Evolutionary conservation across 2,888 invertebrate species (phyloP).

Genomic region (Leucophenga maculata): DNA sequence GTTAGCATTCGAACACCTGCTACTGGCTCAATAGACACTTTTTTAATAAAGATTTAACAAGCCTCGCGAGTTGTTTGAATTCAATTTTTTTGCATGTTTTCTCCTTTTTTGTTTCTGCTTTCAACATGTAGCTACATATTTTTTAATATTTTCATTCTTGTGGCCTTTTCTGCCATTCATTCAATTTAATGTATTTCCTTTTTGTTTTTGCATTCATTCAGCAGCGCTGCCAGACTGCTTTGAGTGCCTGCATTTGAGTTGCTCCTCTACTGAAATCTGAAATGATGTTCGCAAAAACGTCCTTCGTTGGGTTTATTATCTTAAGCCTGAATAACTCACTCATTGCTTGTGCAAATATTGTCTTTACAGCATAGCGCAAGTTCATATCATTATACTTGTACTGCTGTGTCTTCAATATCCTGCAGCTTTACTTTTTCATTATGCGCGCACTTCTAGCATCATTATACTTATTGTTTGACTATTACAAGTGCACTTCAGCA

Average conservation of each 20-base stretch:
- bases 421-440: background rate
- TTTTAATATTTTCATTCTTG: background rate
- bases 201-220: too few relatives aligned
- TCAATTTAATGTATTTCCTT: background rate
- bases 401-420: background rate
- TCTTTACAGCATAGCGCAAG: background rate
- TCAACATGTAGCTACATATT: background rate
- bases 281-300: too few relatives aligned
- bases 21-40: background rate
- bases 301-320: constrained; percentile 1
- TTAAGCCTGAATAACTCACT: constrained; percentile 19
- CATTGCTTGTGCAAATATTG: constrained; percentile 15
- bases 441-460: constrained; percentile 41
- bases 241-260: too few relatives aligned
- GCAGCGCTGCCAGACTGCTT: too few relatives aligned
- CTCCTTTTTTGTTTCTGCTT: background rate
- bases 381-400: background rate
- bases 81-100: too few relatives aligned
- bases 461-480: constrained; percentile 58
- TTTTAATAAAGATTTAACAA: constrained; percentile 11
- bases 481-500: constrained; percentile 21
- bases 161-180: background rate
- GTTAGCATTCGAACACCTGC: background rate
- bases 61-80: background rate
- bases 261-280: too few relatives aligned